Percentiles rank a stretch among this genome's conserved stretches.
phyloP scores from a whole-genome alignment of 2,113 vertebrate genomes.

The Phaetusa simplex region DNA sequence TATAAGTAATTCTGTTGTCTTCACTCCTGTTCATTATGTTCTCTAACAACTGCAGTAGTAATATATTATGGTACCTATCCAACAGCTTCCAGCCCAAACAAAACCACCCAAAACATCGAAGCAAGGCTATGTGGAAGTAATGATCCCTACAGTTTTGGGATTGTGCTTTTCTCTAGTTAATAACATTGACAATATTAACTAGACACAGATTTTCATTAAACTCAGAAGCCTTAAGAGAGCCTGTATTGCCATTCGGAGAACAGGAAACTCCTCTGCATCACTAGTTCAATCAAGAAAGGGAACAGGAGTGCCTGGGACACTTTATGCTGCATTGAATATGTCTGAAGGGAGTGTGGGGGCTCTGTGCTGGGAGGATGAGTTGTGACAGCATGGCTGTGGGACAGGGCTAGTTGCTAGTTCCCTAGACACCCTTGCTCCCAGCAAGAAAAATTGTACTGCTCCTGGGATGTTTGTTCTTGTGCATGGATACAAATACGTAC shows the following conservation, averaged over 20 bases:
- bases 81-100: not conserved
- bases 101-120: not conserved
- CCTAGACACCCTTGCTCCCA: not conserved
- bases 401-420: not conserved
- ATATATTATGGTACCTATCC: not conserved
- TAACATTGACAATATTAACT: constrained; percentile 37
- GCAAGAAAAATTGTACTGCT: not conserved
- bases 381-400: not conserved
- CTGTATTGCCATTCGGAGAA: not conserved
- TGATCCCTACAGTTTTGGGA: constrained; percentile 2
- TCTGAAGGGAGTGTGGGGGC: not conserved
- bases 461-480: not conserved
- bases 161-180: constrained; percentile 22
- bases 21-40: not conserved
- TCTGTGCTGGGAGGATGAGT: not conserved
- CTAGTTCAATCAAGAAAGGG: not conserved
- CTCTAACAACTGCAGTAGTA: not conserved
- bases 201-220: constrained; percentile 32
- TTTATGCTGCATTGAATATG: not conserved
- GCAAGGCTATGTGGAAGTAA: not conserved
- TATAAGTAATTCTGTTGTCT: not conserved
- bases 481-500: not conserved
- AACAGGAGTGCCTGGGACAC: not conserved
- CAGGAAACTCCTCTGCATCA: not conserved
- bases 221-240: constrained; percentile 19